Evolutionary conservation across 2,888 invertebrate genomes (phyloP), one percentile per base, ranked within the genome.

Genomic region (Agrochola macilenta): DNA sequence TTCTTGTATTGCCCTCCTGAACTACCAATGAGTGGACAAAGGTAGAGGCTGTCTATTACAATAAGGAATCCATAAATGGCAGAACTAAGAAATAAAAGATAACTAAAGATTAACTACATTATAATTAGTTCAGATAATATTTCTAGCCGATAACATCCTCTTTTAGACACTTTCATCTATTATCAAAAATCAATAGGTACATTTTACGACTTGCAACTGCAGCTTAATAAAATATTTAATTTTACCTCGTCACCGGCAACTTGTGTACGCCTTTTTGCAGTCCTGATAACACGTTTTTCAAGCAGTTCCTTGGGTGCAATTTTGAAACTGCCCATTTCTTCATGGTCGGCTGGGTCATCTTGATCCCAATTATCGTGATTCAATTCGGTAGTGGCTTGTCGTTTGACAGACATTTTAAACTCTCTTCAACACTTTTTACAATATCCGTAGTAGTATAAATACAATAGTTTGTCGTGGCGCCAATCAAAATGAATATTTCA

Each of bases 281-380:
- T 98, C 94, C 97, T 98, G 69, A 99, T 98, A 77, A 98, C 97
- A 91, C 99, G 97, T 88, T 97, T 97, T 90, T 98, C 97, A 39
- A 99, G 92, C 80, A 98, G 97, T 68, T 98, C 98, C 58, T 97
- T 97, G 0, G 97, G 81, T 26, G 98, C 97, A 88, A 95, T 93
- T 87, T 97, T 96, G 93, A 98, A 99, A 57, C 96, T 97, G 14
- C 99, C 99, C 85, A 97, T 97, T 89, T 98, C 98, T 91, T 98
- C 98, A 43, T 92, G 91, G 69, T 94, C 94, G 71, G 97, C 87
- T 70, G 97, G 97, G 2, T 98, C 98, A 75, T 98, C 98, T 79
- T 97, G 95, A 92, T 99, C 98, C 99, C 99, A 99, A 93, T 99
- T 99, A 20, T 98, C 98, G 90, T 98, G 98, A 94, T 98, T 98